A percentile compares a stretch with the other conserved stretches of the same genome.
Evolutionary conservation across 1,140 invertebrate genomes (phyloP).

Genomic region (Dendrolimus kikuchii): DNA sequence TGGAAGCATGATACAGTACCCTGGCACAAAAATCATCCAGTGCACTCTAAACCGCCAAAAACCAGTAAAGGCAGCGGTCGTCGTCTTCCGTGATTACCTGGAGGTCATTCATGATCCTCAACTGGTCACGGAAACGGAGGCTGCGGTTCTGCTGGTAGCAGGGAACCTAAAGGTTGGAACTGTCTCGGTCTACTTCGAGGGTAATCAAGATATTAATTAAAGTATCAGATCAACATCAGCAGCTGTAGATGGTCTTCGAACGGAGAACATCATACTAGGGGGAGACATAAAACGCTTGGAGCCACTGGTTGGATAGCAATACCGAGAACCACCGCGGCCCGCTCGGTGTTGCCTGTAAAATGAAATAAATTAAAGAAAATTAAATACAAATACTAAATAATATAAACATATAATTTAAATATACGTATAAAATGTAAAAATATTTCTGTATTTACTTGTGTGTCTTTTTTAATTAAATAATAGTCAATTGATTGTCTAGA

Average conservation of each 20-base stretch:
- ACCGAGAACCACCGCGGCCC: conserved; percentile 7
- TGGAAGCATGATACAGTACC: conserved; percentile 10
- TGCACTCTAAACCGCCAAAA: conserved; percentile 17
- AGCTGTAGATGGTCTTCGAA: conserved; percentile 4
- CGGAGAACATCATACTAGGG: conserved; percentile 16
- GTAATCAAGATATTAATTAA: conserved; percentile 14
- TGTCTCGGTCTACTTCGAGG: conserved; percentile 25
- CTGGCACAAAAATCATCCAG: conserved; percentile 22
- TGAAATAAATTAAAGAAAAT: too few species aligned
- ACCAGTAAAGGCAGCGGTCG: conserved; percentile 19
- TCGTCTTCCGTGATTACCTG: conserved; percentile 16
- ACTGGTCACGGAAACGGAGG: conserved; percentile 20
- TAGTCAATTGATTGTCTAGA: too few species aligned
- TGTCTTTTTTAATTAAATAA: too few species aligned
- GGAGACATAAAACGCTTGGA: conserved; percentile 36
- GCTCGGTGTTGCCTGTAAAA: not conserved
- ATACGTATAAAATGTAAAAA: too few species aligned
- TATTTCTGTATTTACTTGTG: too few species aligned
- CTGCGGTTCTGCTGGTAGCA: conserved; percentile 12
- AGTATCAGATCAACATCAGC: conserved; percentile 6
- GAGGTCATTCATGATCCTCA: conserved; percentile 23
- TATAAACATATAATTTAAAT: too few species aligned
- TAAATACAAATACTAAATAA: too few species aligned
- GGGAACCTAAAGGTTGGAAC: conserved; percentile 13
- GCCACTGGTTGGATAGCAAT: conserved; percentile 25